These are phyloP conservation scores for Agrochola macilenta DNA, from an alignment of 2,888 invertebrate genomes.

Conservation along the genomic window DNA sequence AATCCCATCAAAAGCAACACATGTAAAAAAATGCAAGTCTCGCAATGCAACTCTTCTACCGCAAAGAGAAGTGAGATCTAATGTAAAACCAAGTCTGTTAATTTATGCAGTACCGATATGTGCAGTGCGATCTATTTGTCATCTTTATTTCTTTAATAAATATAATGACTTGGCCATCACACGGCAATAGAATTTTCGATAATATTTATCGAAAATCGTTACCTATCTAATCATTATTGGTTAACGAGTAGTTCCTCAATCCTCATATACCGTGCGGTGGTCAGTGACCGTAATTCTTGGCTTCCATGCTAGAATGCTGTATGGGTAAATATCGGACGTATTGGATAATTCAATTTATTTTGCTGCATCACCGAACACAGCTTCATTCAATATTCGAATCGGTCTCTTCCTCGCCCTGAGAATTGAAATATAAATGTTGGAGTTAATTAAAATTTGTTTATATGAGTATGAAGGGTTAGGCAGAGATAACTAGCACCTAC, in stretches of 20 bases:
- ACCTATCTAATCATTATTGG: background rate
- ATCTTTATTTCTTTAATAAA: too few species aligned
- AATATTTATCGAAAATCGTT: background rate
- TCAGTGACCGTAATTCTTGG: background rate
- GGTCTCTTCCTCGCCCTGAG: background rate
- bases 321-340: background rate
- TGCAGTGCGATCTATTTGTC: too few species aligned
- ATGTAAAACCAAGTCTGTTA: too few species aligned
- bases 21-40: too few species aligned
- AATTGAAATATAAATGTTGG: background rate
- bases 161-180: too few species aligned
- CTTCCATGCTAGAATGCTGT: background rate
- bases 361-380: background rate
- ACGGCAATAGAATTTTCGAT: too few species aligned
- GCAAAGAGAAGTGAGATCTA: too few species aligned
- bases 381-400: slow-evolving; percentile 14
- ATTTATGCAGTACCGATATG: too few species aligned
- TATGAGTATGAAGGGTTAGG: background rate
- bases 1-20: too few species aligned
- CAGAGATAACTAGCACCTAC: too few species aligned
- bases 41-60: too few species aligned
- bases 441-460: slow-evolving; percentile 1
- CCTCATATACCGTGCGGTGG: background rate
- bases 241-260: background rate
- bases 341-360: slow-evolving; percentile 30